Evolutionary conservation across 2,113 vertebrate genomes (phyloP).

Genomic region (Brevimyrus niger): DNA sequence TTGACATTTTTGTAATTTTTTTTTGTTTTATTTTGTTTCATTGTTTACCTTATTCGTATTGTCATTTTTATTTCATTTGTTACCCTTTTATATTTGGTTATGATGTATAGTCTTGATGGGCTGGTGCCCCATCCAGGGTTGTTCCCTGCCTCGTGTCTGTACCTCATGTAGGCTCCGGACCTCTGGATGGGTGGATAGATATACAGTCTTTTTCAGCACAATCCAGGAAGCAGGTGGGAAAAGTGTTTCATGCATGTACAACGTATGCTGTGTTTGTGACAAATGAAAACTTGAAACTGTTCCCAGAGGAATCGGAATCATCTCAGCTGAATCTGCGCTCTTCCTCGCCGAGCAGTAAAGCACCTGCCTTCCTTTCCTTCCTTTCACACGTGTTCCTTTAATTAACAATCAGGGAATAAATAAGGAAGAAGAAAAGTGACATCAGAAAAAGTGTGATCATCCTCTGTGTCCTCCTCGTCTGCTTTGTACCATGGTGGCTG

Average conservation of each 20-base stretch:
- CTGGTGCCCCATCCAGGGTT: too few species aligned
- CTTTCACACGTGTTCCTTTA: background rate
- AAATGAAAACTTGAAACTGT: background rate
- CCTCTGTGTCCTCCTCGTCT: slow-evolving; percentile 5
- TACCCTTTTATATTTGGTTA: background rate
- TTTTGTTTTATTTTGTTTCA: background rate
- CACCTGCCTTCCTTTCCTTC: background rate
- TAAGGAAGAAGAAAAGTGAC: background rate
- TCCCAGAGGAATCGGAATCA: background rate
- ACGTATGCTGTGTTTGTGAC: background rate
- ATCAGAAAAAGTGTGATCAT: background rate
- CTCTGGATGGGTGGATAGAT: too few species aligned
- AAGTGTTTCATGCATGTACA: background rate
- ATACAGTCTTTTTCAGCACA: background rate
- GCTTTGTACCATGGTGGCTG: background rate
- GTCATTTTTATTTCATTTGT: background rate
- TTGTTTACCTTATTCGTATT: background rate
- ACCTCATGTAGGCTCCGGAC: too few species aligned
- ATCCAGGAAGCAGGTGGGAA: background rate
- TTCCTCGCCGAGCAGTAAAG: background rate
- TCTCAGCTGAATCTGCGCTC: background rate
- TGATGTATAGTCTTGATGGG: background rate
- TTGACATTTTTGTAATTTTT: background rate
- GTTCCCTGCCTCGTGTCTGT: too few species aligned
- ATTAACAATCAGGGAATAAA: slow-evolving; percentile 14